Percentiles rank a stretch among this genome's conserved stretches.
Conservation (phyloP, 2,113 vertebrate genomes). For the Pterocles orientalis region DNA sequence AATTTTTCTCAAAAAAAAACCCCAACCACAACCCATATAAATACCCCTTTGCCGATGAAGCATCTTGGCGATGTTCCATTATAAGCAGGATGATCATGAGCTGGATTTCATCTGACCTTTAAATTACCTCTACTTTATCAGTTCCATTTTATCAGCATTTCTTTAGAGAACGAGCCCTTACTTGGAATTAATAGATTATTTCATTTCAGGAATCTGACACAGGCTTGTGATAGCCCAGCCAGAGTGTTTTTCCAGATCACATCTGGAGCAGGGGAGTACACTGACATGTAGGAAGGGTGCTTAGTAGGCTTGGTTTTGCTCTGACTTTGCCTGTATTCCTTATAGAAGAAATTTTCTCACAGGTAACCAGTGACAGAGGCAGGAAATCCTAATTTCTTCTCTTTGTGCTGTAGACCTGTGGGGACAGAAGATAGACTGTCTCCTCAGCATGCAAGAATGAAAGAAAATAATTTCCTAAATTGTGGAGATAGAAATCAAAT, state of each 20-base stretch:
- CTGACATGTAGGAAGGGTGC: not conserved
- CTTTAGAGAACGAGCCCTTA: constrained; percentile 10
- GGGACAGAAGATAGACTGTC: not conserved
- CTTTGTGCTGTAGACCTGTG: not conserved
- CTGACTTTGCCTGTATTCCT: not conserved
- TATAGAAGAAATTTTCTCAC: not conserved
- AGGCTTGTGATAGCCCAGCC: not conserved
- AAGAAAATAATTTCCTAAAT: not conserved
- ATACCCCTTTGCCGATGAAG: not conserved
- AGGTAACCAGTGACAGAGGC: not conserved
- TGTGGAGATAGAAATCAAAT: not conserved
- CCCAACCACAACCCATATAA: not conserved
- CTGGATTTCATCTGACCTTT: constrained; percentile 67
- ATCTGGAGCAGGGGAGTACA: not conserved
- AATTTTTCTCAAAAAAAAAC: constrained; percentile 1
- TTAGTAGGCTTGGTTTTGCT: not conserved
- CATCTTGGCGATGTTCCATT: constrained; percentile 28
- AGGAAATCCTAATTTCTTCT: not conserved
- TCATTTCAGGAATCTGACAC: not conserved
- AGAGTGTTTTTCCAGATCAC: not conserved
- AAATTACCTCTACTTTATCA: constrained; percentile 60
- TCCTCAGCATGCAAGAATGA: not conserved
- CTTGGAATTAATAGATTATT: constrained; percentile 56
- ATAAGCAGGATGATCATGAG: constrained; percentile 22
- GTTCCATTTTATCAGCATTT: constrained; percentile 42